A percentile compares a stretch with the other conserved stretches of the same genome.
phyloP scores from a whole-genome alignment of 2,113 vertebrate species.

The Litocranius walleri region DNA sequence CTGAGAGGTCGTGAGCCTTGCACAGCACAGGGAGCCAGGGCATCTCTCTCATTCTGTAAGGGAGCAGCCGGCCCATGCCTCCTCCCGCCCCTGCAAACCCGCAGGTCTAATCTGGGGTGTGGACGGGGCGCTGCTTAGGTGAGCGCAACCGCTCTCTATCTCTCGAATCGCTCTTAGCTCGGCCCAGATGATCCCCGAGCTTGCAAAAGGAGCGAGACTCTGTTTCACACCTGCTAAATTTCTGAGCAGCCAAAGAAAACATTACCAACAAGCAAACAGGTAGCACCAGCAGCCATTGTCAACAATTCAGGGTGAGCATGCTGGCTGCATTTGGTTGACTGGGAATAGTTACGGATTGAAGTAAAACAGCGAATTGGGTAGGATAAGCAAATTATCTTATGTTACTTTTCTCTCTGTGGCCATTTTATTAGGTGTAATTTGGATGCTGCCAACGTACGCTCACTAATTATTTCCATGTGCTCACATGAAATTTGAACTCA shows the following conservation, averaged over 20 bases:
- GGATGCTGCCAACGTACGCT: neutral
- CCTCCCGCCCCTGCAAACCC: neutral
- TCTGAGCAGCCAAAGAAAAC: neutral
- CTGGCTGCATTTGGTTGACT: neutral
- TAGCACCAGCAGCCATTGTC: neutral
- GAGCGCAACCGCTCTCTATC: neutral
- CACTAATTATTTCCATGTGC: neutral
- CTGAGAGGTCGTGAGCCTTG: neutral
- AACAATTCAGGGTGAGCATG: neutral
- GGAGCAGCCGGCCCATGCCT: neutral
- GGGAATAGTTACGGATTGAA: neutral
- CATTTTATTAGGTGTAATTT: neutral
- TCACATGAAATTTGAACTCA: neutral
- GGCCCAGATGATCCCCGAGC: neutral
- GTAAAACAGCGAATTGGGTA: neutral
- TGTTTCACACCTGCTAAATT: neutral
- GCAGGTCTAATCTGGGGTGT: neutral
- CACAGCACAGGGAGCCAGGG: fast-evolving
- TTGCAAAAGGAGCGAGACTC: neutral
- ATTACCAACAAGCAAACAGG: neutral
- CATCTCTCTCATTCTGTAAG: neutral
- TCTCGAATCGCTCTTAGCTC: neutral
- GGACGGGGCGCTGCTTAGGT: neutral
- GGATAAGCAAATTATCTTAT: neutral
- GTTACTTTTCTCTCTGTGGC: neutral